Conservation (phyloP, 2,797 vertebrate genomes). For the Tapera naevia region DNA sequence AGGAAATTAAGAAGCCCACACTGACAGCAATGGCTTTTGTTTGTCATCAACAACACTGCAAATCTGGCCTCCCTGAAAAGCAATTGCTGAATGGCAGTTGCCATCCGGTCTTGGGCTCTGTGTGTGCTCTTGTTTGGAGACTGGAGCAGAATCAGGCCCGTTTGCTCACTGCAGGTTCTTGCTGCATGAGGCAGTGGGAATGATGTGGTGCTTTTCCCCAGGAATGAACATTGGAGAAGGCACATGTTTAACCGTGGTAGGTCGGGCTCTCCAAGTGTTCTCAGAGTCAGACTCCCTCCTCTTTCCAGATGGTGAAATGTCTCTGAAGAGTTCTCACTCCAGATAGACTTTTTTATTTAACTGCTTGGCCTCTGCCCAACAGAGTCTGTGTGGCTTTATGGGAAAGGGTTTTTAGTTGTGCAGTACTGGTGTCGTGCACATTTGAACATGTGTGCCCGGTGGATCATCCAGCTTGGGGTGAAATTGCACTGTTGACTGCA, state of each 20-base stretch:
- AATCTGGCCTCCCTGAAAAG: conserved; percentile 17
- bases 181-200: neutral
- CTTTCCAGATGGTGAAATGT: conserved; percentile 53
- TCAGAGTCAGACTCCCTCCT: neutral
- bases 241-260: neutral
- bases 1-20: conserved; percentile 32
- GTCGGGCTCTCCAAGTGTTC: neutral
- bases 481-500: neutral
- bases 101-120: neutral
- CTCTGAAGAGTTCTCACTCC: conserved; percentile 34
- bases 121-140: neutral
- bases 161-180: neutral
- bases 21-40: conserved; percentile 16
- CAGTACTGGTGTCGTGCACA: neutral
- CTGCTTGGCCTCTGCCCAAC: conserved; percentile 56
- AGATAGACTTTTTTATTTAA: conserved; percentile 26
- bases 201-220: neutral
- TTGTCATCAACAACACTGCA: neutral
- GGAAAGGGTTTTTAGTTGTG: conserved; percentile 21
- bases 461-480: neutral
- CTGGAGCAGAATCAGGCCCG: neutral
- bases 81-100: neutral
- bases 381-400: conserved; percentile 48
- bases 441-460: neutral
- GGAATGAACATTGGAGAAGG: neutral